phyloP scores from a whole-genome alignment of 1,140 invertebrate genomes.

The Pseudoatta argentina region DNA sequence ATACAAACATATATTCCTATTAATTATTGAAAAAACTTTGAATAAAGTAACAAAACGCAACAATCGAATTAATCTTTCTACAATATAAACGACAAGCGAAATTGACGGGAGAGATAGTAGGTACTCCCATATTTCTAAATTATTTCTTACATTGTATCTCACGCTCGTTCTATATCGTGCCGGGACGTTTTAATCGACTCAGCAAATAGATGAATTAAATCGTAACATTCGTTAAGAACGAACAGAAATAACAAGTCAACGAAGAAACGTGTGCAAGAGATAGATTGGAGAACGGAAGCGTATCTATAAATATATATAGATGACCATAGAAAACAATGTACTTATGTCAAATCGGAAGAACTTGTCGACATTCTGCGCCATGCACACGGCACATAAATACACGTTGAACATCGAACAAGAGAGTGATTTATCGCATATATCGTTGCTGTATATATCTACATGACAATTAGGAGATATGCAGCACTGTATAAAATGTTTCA shows the following conservation, averaged over 20 bases:
- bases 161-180: neutral
- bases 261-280: slow-evolving; percentile 68
- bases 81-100: neutral
- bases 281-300: slow-evolving; percentile 71
- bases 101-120: neutral
- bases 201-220: slow-evolving; percentile 81
- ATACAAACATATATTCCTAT: neutral
- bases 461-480: neutral
- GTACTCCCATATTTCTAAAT: slow-evolving; percentile 4
- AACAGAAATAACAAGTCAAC: slow-evolving; percentile 80
- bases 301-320: slow-evolving; percentile 61
- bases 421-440: neutral
- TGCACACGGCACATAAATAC: neutral
- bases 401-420: neutral
- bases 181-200: slow-evolving; percentile 78
- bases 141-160: neutral
- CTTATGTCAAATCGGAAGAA: neutral
- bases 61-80: neutral
- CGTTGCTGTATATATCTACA: neutral
- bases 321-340: neutral
- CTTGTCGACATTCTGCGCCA: neutral
- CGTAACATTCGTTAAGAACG: slow-evolving; percentile 78
- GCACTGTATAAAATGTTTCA: neutral
- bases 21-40: neutral
- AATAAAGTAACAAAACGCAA: neutral